Base-by-base conservation (phyloP, 92 coral and sea anemone genomes). In the Epizoanthus rinbou region DNA sequence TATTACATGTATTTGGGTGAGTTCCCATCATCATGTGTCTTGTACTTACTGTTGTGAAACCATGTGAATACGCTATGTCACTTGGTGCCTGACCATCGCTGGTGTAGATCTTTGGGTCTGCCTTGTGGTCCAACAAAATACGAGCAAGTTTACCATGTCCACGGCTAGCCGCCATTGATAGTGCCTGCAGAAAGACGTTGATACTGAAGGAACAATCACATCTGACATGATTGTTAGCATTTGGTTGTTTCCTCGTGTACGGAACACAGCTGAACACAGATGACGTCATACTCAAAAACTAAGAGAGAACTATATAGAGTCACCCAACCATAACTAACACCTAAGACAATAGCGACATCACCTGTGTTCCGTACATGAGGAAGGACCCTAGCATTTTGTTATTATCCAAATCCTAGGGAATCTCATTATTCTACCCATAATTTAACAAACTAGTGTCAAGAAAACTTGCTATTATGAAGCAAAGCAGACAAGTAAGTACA, bases 71-170 rank as follows among this genome's bases (percentile, higher is more conserved):
- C 13, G 99, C 99, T 62, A 96, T 91, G 73, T 96, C 99, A 50
- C 95, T 92, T 9, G 99, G 89, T 19, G 97, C 82, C 45, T 96
- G 99, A 14, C 99, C 99, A 79, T 96, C 99, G 15, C 82, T 84
- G 16, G 98, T 85, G 86, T 90, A 93, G 7, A 91, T 70, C 74
- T 90, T 91, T 43, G 98, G 93, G 66, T 91, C 95, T 23, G 99
- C 99, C 57, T 92, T 84, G 58, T 80, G 91, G 62, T 96, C 98
- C 45, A 96, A 80, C 67, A 96, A 80, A 59, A 88, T 90, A 9
- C 99, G 92, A 6, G 92, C 97, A 15, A 94, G 89, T 76, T 91
- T 88, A 17, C 99, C 99, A 83, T 96, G 94, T 16, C 99, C 99
- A 73, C 88, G 91, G 75, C 90, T 85, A 31, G 96, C 99, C 21